phyloP scores from a whole-genome alignment of 1,140 invertebrate genomes.

The Ostrea denselamellosa region DNA sequence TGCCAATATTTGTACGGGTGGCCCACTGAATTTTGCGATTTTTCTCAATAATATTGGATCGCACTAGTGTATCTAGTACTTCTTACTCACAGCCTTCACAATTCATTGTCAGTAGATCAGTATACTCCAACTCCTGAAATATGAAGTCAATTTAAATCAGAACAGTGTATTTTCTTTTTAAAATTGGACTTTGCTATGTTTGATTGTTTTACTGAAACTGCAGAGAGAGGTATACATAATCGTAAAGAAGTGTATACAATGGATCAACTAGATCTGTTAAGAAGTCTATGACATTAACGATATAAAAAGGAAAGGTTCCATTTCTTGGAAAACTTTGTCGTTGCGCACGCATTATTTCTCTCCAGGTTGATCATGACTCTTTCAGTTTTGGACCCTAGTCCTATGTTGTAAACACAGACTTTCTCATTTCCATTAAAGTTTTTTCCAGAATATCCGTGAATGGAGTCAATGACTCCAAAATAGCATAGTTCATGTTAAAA shows the following conservation, averaged over 20 bases:
- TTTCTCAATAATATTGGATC: constrained; percentile 36
- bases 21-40: constrained; percentile 56
- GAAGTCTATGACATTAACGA: constrained; percentile 46
- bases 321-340: constrained; percentile 52
- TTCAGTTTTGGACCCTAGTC: no score
- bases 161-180: background rate
- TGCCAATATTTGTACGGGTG: constrained; percentile 41
- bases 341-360: constrained; percentile 52
- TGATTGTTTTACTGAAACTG: no score
- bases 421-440: no score
- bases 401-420: no score
- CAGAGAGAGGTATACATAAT: no score
- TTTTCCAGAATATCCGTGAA: constrained; percentile 41
- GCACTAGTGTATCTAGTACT: constrained; percentile 42
- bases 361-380: background rate
- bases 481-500: constrained; percentile 45
- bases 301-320: constrained; percentile 46
- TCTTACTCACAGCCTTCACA: constrained; percentile 59
- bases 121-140: constrained; percentile 13
- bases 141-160: background rate
- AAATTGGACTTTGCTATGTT: no score
- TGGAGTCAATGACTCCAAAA: constrained; percentile 42
- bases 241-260: no score
- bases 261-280: constrained; percentile 40
- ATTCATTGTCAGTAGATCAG: constrained; percentile 53